Base-by-base conservation (phyloP, 2,888 invertebrate genomes). In the Acrocyrtus sp. region DNA sequence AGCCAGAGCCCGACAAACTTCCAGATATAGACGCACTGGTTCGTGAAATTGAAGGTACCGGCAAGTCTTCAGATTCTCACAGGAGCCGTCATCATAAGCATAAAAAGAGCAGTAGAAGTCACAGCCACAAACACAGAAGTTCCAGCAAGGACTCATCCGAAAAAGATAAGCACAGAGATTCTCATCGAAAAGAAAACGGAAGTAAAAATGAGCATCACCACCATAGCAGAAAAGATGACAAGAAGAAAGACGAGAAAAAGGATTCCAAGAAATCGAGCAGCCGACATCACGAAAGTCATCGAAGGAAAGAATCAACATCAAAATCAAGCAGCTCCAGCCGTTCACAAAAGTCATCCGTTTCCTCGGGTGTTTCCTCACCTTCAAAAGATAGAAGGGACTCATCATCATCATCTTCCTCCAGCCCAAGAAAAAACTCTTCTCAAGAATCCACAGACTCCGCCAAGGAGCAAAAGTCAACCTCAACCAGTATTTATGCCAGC, bases 221-320 rank as follows among this genome's bases (percentile, higher is more conserved):
- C 22, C 22, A 22, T 8, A 43, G 50, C 24, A 47, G 34, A 12
- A 24, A 45, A 48, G 26, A 48, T 54, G 45, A 45, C 1, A 47
- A 43, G 24, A 21, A 61, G 15, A 15, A 61, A 54, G 61, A 72
- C 15, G 12, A 34, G 15, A 51, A 51, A 60, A 56, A 58, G 3
- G 57, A 61, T 29, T 62, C 61, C 39, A 45, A 43, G 17, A 56
- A 61, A 5, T 47, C 69, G 22, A 29, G 48, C n/a, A 69, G 69
- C 22, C 60, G 24, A 21, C 57, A 26, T 4, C 19, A 6, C 22
- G 66, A 51, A 48, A 67, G n/a, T 34, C 65, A 0, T 65, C 56
- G n/a, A 48, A 66, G 6, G 56, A 56, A 21, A n/a, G n/a, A n/a
- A n/a, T n/a, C 39, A 12, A 10, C n/a, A n/a, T n/a, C n/a, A n/a